Evolutionary conservation across 2,113 vertebrate genomes (phyloP), one percentile per base, ranked within the genome.

Genomic region (Spermophilus dauricus): DNA sequence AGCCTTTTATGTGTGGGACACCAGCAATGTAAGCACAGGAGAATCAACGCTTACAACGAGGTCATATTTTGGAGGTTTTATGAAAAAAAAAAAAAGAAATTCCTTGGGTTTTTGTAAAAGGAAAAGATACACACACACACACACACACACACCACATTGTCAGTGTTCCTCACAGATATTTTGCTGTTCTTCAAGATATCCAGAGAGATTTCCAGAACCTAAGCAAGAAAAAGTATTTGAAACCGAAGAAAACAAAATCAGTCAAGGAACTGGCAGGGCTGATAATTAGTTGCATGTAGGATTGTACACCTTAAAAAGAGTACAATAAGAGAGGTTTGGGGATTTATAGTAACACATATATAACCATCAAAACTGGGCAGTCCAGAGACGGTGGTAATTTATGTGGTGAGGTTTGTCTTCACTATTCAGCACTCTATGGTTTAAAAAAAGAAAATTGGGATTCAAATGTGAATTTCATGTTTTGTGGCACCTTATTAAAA

Each of bases 401-500:
- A 75, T 45, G 1, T 39, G 53, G 42, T 56, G 63, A 88, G 48
- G 24, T 70, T 86, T 85, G 12, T 70, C 82, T 73, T 93, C 73
- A 39, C 91, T 78, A 24, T 88, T 88, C 91, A 75, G 78, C 45
- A 82, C 16, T 61, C 63, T 94, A 78, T 37, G 76, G n/a, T 39
- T 86, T 65, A 91, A 90, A 69, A 92, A 61, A 96, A 89, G 51
- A 90, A 96, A 96, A 78, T 9, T 67, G 82, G 56, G n/a, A 91
- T 86, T 89, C 82, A 89, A 89, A 91, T 94, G 37, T 83, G 91
- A 96, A 95, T 95, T 96, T 88, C 78, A 65, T 96, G 94, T 92
- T 96, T 95, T 94, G 86, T 90, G 82, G 82, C 76, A 94, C 88
- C 86, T 89, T 94, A 77, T 96, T 96, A 94, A 96, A 98, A 96